Conservation (phyloP, 2,888 invertebrate genomes). For the Prostheceraeus crozeri region DNA sequence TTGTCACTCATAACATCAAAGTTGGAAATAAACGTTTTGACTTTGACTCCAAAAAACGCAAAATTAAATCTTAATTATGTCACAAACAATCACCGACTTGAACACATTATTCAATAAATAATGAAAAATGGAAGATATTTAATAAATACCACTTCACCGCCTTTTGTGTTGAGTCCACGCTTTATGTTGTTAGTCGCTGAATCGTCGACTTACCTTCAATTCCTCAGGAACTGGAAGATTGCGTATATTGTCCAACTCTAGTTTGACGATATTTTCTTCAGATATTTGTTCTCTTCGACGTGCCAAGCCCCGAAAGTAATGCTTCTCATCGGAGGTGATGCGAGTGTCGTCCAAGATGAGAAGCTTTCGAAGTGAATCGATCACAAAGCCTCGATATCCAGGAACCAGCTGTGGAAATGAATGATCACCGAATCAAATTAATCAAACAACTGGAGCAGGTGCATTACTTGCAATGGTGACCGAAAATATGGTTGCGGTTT, state of each 20-base stretch:
- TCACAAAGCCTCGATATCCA: conserved; percentile 54
- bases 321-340: conserved; percentile 54
- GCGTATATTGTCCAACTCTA: conserved; percentile 7
- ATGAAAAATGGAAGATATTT: no score
- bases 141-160: no score
- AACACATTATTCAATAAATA: no score
- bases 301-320: conserved; percentile 51
- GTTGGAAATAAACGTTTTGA: no score
- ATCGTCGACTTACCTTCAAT: conserved; percentile 2
- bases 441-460: neutral
- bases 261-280: neutral
- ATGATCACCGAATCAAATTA: neutral
- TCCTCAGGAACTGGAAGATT: conserved; percentile 32
- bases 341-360: conserved; percentile 51
- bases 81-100: no score
- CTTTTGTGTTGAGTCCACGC: no score
- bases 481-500: no score
- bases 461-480: no score
- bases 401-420: conserved; percentile 47
- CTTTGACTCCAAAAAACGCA: no score
- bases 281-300: conserved; percentile 48
- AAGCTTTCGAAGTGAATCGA: conserved; percentile 50
- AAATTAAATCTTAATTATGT: no score
- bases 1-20: no score
- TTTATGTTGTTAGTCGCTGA: no score